phyloP scores from a whole-genome alignment of 2,113 vertebrate species.

The Pangasianodon hypophthalmus region DNA sequence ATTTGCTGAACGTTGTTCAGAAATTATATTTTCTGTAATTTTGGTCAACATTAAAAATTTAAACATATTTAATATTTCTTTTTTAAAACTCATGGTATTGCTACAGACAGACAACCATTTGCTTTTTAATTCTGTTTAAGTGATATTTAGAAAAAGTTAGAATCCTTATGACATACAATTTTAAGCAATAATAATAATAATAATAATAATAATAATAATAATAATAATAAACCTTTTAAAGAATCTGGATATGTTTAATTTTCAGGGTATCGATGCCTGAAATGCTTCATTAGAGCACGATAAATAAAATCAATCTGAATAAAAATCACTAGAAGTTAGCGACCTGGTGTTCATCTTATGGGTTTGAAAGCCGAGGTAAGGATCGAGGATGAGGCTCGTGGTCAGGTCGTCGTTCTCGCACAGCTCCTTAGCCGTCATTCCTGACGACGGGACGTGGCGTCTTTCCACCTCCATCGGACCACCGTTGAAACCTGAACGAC shows the following conservation, averaged over 20 bases:
- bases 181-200: not conserved
- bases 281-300: not conserved
- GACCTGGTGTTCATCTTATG: constrained; percentile 99
- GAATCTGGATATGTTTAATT: not conserved
- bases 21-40: not conserved
- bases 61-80: not conserved
- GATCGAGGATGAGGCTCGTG: constrained; percentile 96
- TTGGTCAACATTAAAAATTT: not conserved
- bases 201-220: no score
- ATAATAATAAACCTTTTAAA: not conserved
- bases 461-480: constrained; percentile 90
- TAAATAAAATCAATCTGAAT: not conserved
- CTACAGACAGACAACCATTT: not conserved
- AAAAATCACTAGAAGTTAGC: constrained; percentile 2
- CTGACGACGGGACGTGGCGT: constrained; percentile 96
- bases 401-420: constrained; percentile 98
- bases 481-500: constrained; percentile 76
- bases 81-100: not conserved
- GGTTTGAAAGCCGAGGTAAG: constrained; percentile 97
- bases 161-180: not conserved
- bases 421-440: constrained; percentile 98
- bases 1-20: not conserved
- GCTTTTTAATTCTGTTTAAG: not conserved
- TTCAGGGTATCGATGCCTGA: not conserved
- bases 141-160: not conserved